Base-by-base conservation (phyloP, 2,888 invertebrate genomes). In the Nomada fucata region DNA sequence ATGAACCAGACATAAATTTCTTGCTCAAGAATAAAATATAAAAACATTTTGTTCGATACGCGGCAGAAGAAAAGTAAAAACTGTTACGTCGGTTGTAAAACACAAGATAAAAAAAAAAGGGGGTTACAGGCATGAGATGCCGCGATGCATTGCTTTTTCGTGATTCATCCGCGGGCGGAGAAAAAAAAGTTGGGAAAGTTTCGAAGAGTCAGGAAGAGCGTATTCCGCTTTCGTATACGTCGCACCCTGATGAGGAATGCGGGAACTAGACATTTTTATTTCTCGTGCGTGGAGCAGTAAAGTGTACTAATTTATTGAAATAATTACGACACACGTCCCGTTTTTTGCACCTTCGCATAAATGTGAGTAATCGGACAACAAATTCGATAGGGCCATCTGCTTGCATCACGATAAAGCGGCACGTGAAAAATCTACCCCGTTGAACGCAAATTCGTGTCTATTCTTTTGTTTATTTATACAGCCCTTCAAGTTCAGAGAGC, bases 271-370 rank as follows among this genome's bases (percentile, higher is more conserved):
- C 75, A 89, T 91, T 92, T 93, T 93, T 93, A 91, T 93, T 92
- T 92, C 90, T 90, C 89, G 88, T 92, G 84, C 88, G 89, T 90
- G 91, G 89, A 91, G 89, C 89, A 91, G 92, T 90, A 89, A 91
- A 92, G 91, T 91, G 92, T 91, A 92, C 91, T 90, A 90, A 92
- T 92, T 92, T 91, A 91, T 92, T 89, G 90, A 91, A 92, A 92
- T 92, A 92, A 92, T 92, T 89, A 90, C 89, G 89, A 89, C 88
- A 90, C 88, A 88, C 87, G 83, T 71, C 83, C 85, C 67, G 72
- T 81, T 86, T 87, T 47, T 86, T 85, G 85, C 86, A 88, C 83
- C 89, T 88, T 86, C 88, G 78, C 85, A 90, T 85, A 85, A 36
- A 85, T 85, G 92, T 92, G 91, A 92, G 91, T 92, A 92, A 88